Percentiles rank a stretch among this genome's conserved stretches.
phyloP scores from a whole-genome alignment of 2,797 vertebrate genomes.

The Tiaroga cobitis region DNA sequence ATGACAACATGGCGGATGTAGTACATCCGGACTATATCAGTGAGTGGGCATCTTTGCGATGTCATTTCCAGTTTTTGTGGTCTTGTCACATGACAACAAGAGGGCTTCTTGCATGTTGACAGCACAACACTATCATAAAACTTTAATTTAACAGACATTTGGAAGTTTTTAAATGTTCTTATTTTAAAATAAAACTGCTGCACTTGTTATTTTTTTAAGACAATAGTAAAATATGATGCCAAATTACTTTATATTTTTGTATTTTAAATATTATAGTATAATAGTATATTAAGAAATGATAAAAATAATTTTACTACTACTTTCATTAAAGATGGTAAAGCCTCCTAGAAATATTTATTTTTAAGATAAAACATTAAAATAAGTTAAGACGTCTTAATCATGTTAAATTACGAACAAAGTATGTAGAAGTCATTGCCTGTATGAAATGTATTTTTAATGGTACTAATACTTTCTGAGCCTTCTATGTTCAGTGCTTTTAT shows the following conservation, averaged over 20 bases:
- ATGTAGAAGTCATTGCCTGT: not conserved
- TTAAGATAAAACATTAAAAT: not conserved
- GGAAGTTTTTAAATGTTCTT: not conserved
- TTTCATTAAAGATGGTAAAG: not conserved
- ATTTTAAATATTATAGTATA: not conserved
- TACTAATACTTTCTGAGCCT: not conserved
- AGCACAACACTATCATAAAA: no score
- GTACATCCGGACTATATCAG: not conserved
- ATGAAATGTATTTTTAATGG: not conserved
- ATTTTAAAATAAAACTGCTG: not conserved
- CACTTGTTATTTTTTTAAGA: not conserved
- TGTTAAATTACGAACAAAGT: not conserved
- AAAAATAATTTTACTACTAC: no score
- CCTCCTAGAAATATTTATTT: not conserved
- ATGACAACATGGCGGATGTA: no score
- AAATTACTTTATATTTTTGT: not conserved
- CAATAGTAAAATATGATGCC: not conserved
- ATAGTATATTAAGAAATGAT: no score
- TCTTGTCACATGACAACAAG: not conserved
- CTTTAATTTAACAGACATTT: not conserved
- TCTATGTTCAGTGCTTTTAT: not conserved
- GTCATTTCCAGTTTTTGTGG: not conserved
- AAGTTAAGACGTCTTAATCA: not conserved
- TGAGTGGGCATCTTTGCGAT: not conserved
- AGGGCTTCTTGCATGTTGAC: not conserved